Conservation (phyloP, 2,113 vertebrate species). For the Callipepla californica region DNA sequence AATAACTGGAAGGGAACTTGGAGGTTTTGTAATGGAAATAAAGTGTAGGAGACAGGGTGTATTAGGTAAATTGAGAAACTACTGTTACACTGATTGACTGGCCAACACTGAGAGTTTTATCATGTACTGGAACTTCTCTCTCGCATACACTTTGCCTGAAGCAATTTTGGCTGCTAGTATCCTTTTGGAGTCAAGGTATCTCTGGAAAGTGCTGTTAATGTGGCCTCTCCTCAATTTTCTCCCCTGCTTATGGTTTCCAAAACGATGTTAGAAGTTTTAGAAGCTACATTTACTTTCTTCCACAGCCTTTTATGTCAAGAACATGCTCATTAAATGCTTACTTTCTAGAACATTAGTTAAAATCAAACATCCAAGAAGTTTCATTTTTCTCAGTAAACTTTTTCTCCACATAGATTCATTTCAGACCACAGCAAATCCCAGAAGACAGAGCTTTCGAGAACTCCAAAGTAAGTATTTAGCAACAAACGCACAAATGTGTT, state of each 20-base stretch:
- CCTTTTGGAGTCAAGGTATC: background rate
- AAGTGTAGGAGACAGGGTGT: background rate
- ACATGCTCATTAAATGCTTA: background rate
- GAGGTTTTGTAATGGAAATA: background rate
- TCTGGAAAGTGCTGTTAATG: background rate
- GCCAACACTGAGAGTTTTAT: background rate
- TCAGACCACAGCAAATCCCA: background rate
- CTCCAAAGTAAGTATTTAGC: background rate
- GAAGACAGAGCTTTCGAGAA: background rate
- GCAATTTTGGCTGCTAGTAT: background rate
- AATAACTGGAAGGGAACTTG: background rate
- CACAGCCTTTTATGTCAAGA: background rate
- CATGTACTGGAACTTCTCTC: background rate
- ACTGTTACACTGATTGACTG: background rate
- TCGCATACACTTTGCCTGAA: background rate
- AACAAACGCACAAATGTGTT: background rate
- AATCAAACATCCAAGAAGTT: background rate
- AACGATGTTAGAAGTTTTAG: background rate
- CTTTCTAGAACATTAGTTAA: background rate
- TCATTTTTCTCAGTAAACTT: background rate
- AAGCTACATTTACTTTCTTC: background rate
- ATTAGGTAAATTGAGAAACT: background rate
- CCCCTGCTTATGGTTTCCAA: background rate
- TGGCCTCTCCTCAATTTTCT: background rate
- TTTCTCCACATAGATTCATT: background rate